Base-by-base conservation (phyloP, 2,113 vertebrate genomes). In the Siniperca chuatsi region DNA sequence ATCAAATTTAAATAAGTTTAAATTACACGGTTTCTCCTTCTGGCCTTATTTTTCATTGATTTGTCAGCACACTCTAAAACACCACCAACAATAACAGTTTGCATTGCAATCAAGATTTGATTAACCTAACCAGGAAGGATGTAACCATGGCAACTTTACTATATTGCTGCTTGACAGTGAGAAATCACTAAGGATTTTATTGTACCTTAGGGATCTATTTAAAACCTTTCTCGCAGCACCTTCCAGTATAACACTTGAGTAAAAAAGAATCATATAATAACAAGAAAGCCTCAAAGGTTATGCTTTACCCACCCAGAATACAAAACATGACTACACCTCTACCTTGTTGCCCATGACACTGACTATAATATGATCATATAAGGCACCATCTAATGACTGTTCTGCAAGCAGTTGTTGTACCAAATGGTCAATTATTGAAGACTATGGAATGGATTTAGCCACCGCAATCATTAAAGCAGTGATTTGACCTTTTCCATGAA, bases 101-200 rank as follows among this genome's bases (percentile, higher is more conserved):
- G 81, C 44, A 50, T 42, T 74, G 76, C 85, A 90, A 86, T 91
- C 87, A 89, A 67, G 65, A 84, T 61, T 64, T 82, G 71, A 90
- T 91, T 87, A 88, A 67, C 75, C 52, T 85, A 57, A 83, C 60
- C 75, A 74, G 69, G 68, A 61, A 54, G 29, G 57, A 61, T 68
- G 88, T 90, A 86, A 82, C 91, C 85, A 92, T 92, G 78, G 89
- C 80, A 92, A 92, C 92, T 12, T 58, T 37, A 61, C 16, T 64
- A 83, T 75, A 75, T 75, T 91, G 75, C 40, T 60, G 25, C 78
- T 46, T 57, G 61, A 72, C 75, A 81, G 60, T 57, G 80, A 81
- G 46, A 85, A 84, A 82, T 76, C 75, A 79, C 64, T 75, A 44
- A 78, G 33, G 74, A 35, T 75, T 77, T 58, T 67, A 75, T 78